Evolutionary conservation across 2,797 vertebrate genomes (phyloP).

Genomic region (Melanotaenia nigrans): DNA sequence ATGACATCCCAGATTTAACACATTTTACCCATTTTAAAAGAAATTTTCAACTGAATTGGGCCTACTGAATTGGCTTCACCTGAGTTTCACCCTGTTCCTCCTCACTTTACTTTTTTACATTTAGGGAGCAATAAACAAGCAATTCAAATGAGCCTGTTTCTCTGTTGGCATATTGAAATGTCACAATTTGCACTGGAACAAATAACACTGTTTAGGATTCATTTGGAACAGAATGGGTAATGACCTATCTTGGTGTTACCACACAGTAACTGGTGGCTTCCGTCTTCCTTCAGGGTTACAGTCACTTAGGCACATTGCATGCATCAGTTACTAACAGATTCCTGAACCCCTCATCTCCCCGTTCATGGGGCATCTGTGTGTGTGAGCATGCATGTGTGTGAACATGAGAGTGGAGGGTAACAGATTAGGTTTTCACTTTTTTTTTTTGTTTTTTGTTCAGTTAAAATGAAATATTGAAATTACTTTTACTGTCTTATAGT

Average conservation of each 20-base stretch:
- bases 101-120: background rate
- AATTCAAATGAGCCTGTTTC: conserved; percentile 74
- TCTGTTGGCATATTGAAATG: conserved; percentile 81
- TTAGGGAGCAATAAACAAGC: conserved; percentile 54
- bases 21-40: too few species aligned
- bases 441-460: background rate
- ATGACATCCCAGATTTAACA: too few species aligned
- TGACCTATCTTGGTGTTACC: conserved; percentile 71
- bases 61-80: background rate
- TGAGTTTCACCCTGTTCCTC: conserved; percentile 30
- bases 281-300: conserved; percentile 57
- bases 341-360: conserved; percentile 4
- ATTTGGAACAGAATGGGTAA: conserved; percentile 75
- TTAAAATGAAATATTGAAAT: background rate
- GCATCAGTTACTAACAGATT: conserved; percentile 56
- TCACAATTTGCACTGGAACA: conserved; percentile 86
- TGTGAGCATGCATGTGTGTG: background rate
- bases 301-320: conserved; percentile 65
- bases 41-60: too few species aligned
- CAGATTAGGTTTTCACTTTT: background rate
- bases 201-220: conserved; percentile 71
- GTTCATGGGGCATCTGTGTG: conserved; percentile 22
- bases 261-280: conserved; percentile 56
- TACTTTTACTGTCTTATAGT: background rate
- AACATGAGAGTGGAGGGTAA: too few species aligned